A percentile compares a stretch with the other conserved stretches of the same genome.
Conservation (phyloP, 2,888 invertebrate species). For the Drosophila cyrtoloma region DNA sequence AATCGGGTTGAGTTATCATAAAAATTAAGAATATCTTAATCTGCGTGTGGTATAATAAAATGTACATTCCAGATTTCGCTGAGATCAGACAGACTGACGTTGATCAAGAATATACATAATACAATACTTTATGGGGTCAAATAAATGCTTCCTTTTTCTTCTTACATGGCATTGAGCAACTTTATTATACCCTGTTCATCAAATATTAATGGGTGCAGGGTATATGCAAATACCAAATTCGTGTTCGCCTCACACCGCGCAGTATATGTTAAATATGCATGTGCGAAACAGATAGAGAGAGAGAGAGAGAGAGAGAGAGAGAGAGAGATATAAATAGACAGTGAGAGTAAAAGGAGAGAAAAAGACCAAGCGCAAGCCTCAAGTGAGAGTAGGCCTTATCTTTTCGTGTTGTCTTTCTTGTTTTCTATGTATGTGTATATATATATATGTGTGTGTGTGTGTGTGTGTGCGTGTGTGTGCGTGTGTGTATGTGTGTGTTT, state of each 20-base stretch:
- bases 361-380: neutral
- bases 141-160: neutral
- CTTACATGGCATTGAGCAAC: neutral
- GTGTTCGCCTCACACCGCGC: conserved; percentile 18
- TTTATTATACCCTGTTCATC: neutral
- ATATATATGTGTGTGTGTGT: neutral
- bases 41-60: neutral
- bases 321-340: neutral
- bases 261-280: neutral
- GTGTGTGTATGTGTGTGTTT: conserved; percentile 8
- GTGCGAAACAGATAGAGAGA: neutral
- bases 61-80: neutral
- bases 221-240: conserved; percentile 39
- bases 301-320: neutral
- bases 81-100: neutral
- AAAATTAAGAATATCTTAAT: neutral
- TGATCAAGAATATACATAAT: neutral
- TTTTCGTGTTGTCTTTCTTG: conserved; percentile 13
- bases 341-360: neutral
- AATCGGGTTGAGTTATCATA: neutral
- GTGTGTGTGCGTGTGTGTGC: conserved; percentile 8
- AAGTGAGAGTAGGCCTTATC: conserved; percentile 3
- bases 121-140: neutral
- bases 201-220: neutral
- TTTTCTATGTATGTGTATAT: neutral